Base-by-base conservation (phyloP, 2,888 invertebrate species). In the Polydrusus pterygomalis region DNA sequence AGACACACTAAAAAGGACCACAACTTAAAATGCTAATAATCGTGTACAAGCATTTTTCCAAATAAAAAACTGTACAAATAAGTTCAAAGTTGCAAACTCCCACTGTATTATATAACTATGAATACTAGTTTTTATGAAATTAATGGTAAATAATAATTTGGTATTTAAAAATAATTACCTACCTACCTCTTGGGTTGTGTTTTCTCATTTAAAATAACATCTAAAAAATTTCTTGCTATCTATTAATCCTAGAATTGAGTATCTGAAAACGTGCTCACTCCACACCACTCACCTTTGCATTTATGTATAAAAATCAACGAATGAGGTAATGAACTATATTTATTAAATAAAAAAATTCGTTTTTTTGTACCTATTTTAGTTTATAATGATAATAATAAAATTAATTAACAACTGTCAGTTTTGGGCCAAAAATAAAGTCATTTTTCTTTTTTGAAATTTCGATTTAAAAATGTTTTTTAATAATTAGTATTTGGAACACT, bases 321-420 rank as follows among this genome's bases (percentile, higher is more conserved):
- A 56, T 75, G 70, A 74, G 74, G 70, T 75, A 71, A 72, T 67
- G 72, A 45, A 72, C 63, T 69, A 69, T 68, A 60, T 72, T 76
- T 74, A 74, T 70, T 73, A 73, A 73, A 76, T 73, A 64, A 76
- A 73, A 75, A 76, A 72, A 69, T 34, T 49, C 30, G 49, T 54
- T 71, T 65, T 30, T 74, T 76, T 76, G 76, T 76, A 76, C 76
- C 76, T 76, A 72, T 49, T 68, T 71, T 58, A 69, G 40, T 40
- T 49, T 49, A 51, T 65, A 65, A 51, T 54, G 40, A 54, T 15
- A 43, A 54, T 72, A 60, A 76, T 76, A 76, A 76, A 76, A 76
- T 72, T 76, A 76, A 76, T 72, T 76, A 76, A 76, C 76, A 76
- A 76, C 51, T 38, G n/a, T 62, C n/a, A 71, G 43, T n/a, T 51